phyloP scores from a whole-genome alignment of 1,140 invertebrate species.

The Drosophila kepulauana region DNA sequence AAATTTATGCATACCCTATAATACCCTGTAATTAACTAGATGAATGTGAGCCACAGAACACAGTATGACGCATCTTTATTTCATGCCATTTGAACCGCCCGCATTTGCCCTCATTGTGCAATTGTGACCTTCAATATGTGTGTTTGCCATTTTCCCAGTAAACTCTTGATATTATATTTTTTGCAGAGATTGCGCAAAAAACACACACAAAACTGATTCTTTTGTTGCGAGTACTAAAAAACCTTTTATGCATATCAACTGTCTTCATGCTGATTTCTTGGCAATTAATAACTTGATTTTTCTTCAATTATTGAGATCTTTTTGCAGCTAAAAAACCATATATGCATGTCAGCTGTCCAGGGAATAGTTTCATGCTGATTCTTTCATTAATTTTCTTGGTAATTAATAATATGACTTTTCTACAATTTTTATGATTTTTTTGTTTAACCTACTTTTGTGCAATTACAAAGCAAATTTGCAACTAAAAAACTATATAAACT shows the following conservation, averaged over 20 bases:
- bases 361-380: neutral
- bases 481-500: too few relatives aligned
- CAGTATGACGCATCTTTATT: conserved; percentile 4
- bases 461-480: too few relatives aligned
- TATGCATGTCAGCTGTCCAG: too few relatives aligned
- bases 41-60: neutral
- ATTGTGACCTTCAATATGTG: conserved; percentile 7
- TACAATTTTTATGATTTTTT: too few relatives aligned
- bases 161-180: conserved; percentile 6
- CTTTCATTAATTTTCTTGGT: neutral
- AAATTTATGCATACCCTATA: conserved; percentile 12
- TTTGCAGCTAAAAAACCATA: too few relatives aligned
- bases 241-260: neutral
- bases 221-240: neutral
- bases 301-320: neutral
- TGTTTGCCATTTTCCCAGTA: conserved; percentile 1
- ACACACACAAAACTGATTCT: neutral
- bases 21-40: conserved; percentile 8
- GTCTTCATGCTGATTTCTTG: neutral
- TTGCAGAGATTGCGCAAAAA: conserved; percentile 9
- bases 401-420: too few relatives aligned
- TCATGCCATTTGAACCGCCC: conserved; percentile 6
- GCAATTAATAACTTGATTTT: neutral
- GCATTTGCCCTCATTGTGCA: conserved; percentile 17
- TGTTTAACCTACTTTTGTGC: too few relatives aligned